Evolutionary conservation across 1,140 invertebrate genomes (phyloP).

Genomic region (Wiebesia pumilae): DNA sequence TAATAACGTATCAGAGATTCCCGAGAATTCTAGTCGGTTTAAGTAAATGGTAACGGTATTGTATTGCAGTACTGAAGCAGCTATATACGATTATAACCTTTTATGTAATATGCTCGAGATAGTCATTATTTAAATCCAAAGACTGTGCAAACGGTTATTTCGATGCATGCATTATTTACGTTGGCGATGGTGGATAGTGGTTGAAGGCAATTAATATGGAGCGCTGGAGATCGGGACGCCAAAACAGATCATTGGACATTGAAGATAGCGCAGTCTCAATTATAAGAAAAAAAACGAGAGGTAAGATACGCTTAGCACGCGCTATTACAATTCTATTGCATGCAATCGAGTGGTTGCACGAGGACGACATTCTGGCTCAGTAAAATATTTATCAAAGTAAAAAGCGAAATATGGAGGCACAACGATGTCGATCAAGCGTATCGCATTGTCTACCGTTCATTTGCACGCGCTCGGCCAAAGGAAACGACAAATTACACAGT

Average conservation of each 20-base stretch:
- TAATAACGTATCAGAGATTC: neutral
- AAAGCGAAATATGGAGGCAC: neutral
- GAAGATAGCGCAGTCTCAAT: neutral
- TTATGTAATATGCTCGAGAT: neutral
- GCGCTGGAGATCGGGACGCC: neutral
- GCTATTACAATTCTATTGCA: constrained; percentile 18
- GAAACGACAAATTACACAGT: constrained; percentile 48
- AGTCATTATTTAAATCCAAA: constrained; percentile 7
- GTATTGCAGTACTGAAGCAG: neutral
- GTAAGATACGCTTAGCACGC: neutral
- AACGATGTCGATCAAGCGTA: constrained; percentile 22
- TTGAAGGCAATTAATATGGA: constrained; percentile 2
- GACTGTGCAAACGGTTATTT: neutral
- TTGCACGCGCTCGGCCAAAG: constrained; percentile 19
- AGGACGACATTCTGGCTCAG: neutral
- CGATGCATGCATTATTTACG: neutral
- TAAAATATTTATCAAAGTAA: constrained; percentile 44
- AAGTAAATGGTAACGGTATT: neutral
- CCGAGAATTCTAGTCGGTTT: neutral
- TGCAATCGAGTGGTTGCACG: neutral
- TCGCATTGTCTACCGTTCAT: constrained; percentile 9
- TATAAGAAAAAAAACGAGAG: neutral
- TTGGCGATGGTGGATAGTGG: neutral
- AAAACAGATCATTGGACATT: constrained; percentile 17
- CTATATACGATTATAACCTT: neutral